Evolutionary conservation across 2,888 invertebrate genomes (phyloP), one percentile per base, ranked within the genome.

Genomic region (Eudemis profundana): DNA sequence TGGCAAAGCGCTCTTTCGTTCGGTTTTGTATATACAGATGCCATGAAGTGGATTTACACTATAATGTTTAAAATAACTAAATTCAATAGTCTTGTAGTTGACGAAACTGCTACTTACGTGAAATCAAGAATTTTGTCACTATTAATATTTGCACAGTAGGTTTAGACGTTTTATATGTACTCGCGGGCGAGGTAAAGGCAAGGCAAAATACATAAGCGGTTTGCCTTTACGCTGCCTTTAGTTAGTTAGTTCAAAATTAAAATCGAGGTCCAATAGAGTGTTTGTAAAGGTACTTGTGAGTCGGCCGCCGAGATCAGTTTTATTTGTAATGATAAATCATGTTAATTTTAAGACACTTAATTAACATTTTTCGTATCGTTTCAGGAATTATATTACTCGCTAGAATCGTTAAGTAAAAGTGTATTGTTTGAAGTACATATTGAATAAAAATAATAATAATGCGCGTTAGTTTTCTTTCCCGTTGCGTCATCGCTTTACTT

Each of bases 221-320:
- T 73, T 75, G 81, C 78, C 82, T 78, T 70, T 76, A 76, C 78
- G 74, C 77, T 78, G 72, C 83, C 81, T 54, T 10, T 82, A 78
- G 71, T 86, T 84, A 82, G 82, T 87, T 87, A 90, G 87, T 83
- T 86, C 81, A 85, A 90, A 88, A 85, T 85, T 86, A 83, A 89
- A 88, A 89, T 83, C 80, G 91, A 86, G 91, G 91, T 91, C 91
- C 91, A 91, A 91, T 89, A 85, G 86, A 87, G 85, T 85, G 86
- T 90, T 86, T 90, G 81, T 86, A 88, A 82, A 69, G 77, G 78
- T 74, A 77, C 74, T 72, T 75, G 79, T 87, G 85, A 85, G 82
- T 83, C 83, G 78, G 76, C 79, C 78, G 82, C 81, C 84, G 83
- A 80, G 85, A 63, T 81, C 80, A 78, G 77, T 83, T 83, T 82